Evolutionary conservation across 2,888 invertebrate genomes (phyloP).

Genomic region (Polia nebulosa): DNA sequence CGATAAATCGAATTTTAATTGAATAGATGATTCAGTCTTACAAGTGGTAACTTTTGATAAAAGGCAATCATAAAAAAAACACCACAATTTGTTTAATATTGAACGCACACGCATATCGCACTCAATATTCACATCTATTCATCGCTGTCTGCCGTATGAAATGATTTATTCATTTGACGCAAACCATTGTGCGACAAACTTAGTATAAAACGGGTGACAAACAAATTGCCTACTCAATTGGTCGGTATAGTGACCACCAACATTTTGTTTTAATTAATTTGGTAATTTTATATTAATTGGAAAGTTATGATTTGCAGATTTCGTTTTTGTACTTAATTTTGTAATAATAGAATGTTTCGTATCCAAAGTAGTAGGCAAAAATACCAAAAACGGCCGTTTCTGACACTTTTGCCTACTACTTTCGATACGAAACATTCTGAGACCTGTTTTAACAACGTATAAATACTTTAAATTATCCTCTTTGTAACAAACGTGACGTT

Average conservation of each 20-base stretch:
- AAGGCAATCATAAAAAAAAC: conserved; percentile 29
- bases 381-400: too few species aligned
- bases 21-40: conserved; percentile 5
- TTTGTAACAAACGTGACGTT: too few species aligned
- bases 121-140: conserved; percentile 78
- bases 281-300: too few species aligned
- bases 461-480: too few species aligned
- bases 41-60: conserved; percentile 1
- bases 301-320: too few species aligned
- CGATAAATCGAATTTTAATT: background rate
- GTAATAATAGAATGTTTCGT: too few species aligned
- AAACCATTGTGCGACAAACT: conserved; percentile 68
- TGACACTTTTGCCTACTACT: too few species aligned
- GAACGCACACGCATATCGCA: conserved; percentile 63
- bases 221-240: conserved; percentile 60
- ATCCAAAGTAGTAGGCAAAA: too few species aligned
- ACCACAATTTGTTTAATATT: conserved; percentile 70
- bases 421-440: too few species aligned
- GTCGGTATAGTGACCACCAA: conserved; percentile 27
- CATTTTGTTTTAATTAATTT: conserved; percentile 39
- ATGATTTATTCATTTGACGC: conserved; percentile 79
- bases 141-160: conserved; percentile 66
- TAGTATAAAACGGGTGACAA: conserved; percentile 58
- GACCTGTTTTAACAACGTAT: too few species aligned
- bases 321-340: too few species aligned